A percentile compares a stretch with the other conserved stretches of the same genome.
Conservation (phyloP, 2,113 vertebrate genomes). For the Gallinago media region DNA sequence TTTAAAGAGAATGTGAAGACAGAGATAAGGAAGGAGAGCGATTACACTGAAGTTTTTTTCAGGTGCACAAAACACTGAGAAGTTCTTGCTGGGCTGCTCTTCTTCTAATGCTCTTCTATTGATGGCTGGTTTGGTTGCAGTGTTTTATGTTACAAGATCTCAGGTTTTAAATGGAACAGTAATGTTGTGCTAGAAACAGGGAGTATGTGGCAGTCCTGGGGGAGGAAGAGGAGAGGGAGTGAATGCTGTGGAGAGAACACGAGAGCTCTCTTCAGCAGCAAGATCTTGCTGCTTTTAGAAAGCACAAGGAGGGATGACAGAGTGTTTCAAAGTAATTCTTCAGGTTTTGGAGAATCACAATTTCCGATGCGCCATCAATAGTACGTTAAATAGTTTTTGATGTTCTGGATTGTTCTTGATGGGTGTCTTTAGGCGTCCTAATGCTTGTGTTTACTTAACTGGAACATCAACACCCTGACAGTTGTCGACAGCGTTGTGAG, state of each 20-base stretch:
- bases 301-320: background rate
- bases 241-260: background rate
- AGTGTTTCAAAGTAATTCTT: background rate
- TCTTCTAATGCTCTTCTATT: background rate
- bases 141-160: background rate
- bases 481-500: constrained; percentile 5
- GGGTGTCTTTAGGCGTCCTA: background rate
- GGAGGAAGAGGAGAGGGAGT: background rate
- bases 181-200: background rate
- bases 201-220: background rate
- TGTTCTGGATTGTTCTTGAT: background rate
- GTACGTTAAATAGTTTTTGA: background rate
- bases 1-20: background rate
- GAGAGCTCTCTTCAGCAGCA: background rate
- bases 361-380: background rate
- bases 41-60: background rate
- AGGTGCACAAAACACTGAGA: background rate
- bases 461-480: background rate
- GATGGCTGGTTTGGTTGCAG: background rate
- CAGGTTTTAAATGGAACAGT: background rate
- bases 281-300: background rate
- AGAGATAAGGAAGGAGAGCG: background rate
- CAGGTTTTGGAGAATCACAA: background rate
- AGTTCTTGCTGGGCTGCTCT: background rate
- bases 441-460: background rate